A percentile compares a stretch with the other conserved stretches of the same genome.
phyloP scores from a whole-genome alignment of 1,140 invertebrate genomes.

The Caenorhabditis elegans region DNA sequence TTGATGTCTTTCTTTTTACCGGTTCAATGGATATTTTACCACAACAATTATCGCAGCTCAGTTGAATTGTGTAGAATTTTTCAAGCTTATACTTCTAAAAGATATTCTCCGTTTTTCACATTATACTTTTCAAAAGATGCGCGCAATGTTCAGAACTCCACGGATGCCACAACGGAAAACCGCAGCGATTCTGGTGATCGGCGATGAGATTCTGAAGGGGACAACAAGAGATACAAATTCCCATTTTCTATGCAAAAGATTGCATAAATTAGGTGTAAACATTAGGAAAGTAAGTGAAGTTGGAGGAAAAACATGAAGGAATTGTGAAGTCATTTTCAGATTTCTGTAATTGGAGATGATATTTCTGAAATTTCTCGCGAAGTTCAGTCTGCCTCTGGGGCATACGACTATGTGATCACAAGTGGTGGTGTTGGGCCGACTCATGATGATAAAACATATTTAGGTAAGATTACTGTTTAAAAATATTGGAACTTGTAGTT shows the following conservation, averaged over 20 bases:
- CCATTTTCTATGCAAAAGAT: conserved; percentile 73
- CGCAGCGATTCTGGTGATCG: conserved; percentile 71
- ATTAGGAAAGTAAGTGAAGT: conserved; percentile 53
- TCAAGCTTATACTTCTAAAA: too few relatives aligned
- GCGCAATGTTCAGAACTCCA: background rate
- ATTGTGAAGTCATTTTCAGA: too few relatives aligned
- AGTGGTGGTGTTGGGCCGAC: conserved; percentile 81
- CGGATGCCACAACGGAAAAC: conserved; percentile 39
- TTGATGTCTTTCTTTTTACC: background rate
- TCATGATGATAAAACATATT: conserved; percentile 82
- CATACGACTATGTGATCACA: conserved; percentile 75
- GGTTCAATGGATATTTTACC: background rate
- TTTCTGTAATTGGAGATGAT: conserved; percentile 76
- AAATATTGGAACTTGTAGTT: too few relatives aligned
- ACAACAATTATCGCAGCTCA: too few relatives aligned
- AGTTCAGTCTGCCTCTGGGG: conserved; percentile 73
- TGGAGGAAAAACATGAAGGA: too few relatives aligned
- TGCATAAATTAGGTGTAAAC: conserved; percentile 75
- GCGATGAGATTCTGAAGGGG: conserved; percentile 83
- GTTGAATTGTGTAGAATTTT: too few relatives aligned
- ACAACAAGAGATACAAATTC: conserved; percentile 78
- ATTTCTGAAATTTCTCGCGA: conserved; percentile 75
- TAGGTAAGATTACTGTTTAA: too few relatives aligned
- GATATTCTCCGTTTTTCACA: too few relatives aligned
- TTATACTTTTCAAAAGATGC: background rate